Evolutionary conservation across 2,797 vertebrate species (phyloP), one percentile per base, ranked within the genome.

Genomic region (Cyprinella venusta): DNA sequence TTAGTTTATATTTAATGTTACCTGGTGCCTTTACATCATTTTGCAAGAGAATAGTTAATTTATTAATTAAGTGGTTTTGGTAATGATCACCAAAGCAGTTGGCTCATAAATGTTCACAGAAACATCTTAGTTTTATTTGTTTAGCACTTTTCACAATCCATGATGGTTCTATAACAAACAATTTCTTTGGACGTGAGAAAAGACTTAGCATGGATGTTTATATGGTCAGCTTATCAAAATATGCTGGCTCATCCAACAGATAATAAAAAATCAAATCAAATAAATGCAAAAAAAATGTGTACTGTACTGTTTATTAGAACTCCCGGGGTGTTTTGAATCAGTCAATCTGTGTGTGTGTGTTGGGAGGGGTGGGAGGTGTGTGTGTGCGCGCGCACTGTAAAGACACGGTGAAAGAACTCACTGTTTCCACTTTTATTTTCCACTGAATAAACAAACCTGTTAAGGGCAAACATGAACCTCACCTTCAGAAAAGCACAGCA

Each of bases 381-480:
- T 8, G 38, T 40, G 38, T 54, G 52, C 19, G 72, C 8, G 48
- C 40, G 42, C 45, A 48, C 21, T 30, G 45, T 82, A 74, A 65
- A 61, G 71, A 26, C 76, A 56, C 8, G 33, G 68, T 93, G 89
- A 94, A 94, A 92, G 91, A 90, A 40, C 61, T 89, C 88, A 91
- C 88, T 93, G 92, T 94, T 92, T 89, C 85, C 42, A 89, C 85
- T 92, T 86, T 87, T 82, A 91, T 90, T 92, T 94, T 93, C 90
- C 91, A 91, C 87, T 85, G 76, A 80, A 80, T 67, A 83, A 79
- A 85, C 72, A 84, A 84, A 85, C 78, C 61, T 79, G 54, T 86
- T 61, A 72, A 81, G 63, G 21, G 75, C 80, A 85, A 84, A 87
- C 76, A 83, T 36, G 48, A 79, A 48, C 78, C 63, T 26, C 36